phyloP scores from a whole-genome alignment of 2,888 invertebrate genomes.

The Eumacrocentrus americanus region DNA sequence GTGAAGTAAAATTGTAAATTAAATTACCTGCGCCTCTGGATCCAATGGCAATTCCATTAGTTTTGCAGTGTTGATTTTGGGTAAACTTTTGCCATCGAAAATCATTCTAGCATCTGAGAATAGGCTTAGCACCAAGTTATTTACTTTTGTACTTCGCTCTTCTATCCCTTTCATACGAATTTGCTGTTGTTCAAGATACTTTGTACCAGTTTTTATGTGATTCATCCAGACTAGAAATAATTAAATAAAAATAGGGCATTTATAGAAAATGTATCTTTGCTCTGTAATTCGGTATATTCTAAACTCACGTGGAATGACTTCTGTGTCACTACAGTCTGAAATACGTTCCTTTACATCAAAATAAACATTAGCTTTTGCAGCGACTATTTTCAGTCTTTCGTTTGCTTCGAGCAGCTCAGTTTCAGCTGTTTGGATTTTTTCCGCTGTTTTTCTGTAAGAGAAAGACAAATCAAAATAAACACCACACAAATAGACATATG shows the following conservation, averaged over 20 bases:
- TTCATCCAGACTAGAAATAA: conserved; percentile 47
- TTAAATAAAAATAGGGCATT: too few species aligned
- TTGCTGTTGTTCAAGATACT: conserved; percentile 35
- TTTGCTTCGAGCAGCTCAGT: conserved; percentile 42
- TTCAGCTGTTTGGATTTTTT: conserved; percentile 37
- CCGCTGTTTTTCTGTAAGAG: conserved; percentile 42
- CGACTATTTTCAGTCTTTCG: conserved; percentile 35
- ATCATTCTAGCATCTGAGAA: conserved; percentile 39
- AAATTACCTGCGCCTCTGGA: conserved; percentile 48
- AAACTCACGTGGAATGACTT: conserved; percentile 45
- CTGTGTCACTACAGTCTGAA: conserved; percentile 41
- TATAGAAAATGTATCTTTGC: too few species aligned
- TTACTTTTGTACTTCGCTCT: conserved; percentile 37
- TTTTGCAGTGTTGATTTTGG: conserved; percentile 37
- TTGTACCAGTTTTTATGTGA: conserved; percentile 33
- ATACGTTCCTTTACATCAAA: conserved; percentile 42
- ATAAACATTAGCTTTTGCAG: conserved; percentile 42
- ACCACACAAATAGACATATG: too few species aligned
- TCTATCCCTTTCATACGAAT: conserved; percentile 37
- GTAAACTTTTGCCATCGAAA: conserved; percentile 44
- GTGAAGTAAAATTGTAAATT: too few species aligned
- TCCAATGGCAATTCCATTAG: conserved; percentile 43
- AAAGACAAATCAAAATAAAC: too few species aligned
- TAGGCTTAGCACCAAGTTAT: conserved; percentile 40
- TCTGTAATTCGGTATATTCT: too few species aligned